Evolutionary conservation across 2,888 invertebrate genomes (phyloP).

Genomic region (Apodemia hepburni): DNA sequence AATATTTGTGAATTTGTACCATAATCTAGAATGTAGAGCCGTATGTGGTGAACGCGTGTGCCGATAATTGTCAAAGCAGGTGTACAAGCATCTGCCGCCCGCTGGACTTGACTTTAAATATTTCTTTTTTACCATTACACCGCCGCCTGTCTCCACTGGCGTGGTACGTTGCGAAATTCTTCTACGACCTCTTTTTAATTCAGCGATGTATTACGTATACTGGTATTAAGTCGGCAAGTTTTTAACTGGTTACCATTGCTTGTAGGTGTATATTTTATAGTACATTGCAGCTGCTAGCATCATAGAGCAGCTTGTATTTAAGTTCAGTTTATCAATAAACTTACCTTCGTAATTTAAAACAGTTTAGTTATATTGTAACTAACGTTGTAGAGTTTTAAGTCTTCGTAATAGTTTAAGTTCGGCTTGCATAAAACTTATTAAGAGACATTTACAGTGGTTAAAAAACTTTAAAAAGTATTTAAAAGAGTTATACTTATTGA

Average conservation of each 20-base stretch:
- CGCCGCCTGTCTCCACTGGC: slow-evolving; percentile 37
- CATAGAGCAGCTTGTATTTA: slow-evolving; percentile 42
- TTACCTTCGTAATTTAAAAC: background rate
- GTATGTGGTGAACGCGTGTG: slow-evolving; percentile 57
- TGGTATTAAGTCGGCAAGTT: slow-evolving; percentile 29
- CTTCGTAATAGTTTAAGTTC: background rate
- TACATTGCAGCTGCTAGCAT: slow-evolving; percentile 41
- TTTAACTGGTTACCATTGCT: slow-evolving; percentile 40
- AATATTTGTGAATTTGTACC: background rate
- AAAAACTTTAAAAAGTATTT: no score
- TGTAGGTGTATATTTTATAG: slow-evolving; percentile 27
- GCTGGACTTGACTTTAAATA: slow-evolving; percentile 49
- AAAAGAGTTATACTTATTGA: no score
- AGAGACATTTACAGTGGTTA: no score
- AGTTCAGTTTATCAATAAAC: background rate
- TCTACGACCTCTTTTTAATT: slow-evolving; percentile 41
- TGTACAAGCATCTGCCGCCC: slow-evolving; percentile 70
- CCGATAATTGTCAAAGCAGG: slow-evolving; percentile 69
- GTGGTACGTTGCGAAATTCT: slow-evolving; percentile 40
- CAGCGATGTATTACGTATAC: slow-evolving; percentile 45
- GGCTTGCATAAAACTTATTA: no score
- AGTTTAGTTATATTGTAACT: background rate
- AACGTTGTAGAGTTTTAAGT: background rate
- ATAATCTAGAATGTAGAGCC: slow-evolving; percentile 28
- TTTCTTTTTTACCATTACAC: slow-evolving; percentile 50